phyloP scores from a whole-genome alignment of 2,113 vertebrate genomes.

The Shinisaurus crocodilurus region DNA sequence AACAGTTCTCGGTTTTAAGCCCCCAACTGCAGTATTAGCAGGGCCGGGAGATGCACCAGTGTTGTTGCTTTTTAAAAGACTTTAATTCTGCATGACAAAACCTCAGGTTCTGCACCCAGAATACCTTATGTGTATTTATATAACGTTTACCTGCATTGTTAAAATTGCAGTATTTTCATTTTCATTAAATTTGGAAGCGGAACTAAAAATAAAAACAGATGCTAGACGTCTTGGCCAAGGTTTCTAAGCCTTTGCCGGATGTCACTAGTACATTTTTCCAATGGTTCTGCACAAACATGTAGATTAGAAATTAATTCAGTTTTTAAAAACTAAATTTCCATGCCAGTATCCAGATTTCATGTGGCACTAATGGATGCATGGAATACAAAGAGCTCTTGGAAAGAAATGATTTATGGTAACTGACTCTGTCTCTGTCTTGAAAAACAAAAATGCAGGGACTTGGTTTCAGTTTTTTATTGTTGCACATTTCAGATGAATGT shows the following conservation, averaged over 20 bases:
- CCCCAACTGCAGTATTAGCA: neutral
- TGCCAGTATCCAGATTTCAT: neutral
- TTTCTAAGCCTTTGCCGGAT: neutral
- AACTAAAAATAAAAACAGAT: neutral
- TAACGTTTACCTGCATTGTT: neutral
- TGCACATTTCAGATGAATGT: slow-evolving; percentile 49
- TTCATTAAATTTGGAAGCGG: neutral
- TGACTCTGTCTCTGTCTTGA: neutral
- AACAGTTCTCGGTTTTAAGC: neutral
- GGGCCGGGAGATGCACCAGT: neutral
- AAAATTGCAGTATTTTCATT: neutral
- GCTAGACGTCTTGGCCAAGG: neutral
- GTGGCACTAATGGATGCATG: neutral
- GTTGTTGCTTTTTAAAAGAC: neutral
- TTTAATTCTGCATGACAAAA: neutral
- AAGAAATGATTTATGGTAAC: neutral
- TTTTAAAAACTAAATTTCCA: neutral
- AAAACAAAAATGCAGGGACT: neutral
- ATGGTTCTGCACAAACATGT: neutral
- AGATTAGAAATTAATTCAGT: neutral
- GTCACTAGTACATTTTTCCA: neutral
- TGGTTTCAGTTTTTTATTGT: neutral
- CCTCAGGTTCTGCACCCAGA: neutral
- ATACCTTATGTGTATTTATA: neutral
- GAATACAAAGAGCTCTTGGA: neutral